Base-by-base conservation (phyloP, 1,140 invertebrate genomes). In the Trachelipus rathkii region DNA sequence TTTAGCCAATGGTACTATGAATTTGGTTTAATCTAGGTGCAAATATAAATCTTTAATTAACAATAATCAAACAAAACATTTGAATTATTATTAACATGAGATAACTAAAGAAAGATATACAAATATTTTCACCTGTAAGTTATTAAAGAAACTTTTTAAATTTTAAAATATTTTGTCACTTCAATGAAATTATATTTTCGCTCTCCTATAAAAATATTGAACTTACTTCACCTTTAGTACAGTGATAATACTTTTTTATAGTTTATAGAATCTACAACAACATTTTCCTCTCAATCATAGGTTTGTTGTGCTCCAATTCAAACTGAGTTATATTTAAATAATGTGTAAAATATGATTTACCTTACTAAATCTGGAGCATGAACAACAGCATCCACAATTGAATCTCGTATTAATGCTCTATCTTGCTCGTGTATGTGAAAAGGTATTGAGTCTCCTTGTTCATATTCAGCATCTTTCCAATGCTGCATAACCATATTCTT, bases 401-500 rank as follows among this genome's bases (percentile, higher is more conserved):
- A 89, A 84, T 97, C 92, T 75, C 97, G 88, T 80, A 99, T 94
- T 87, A 96, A 91, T 44, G 92, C 91, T 81, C 95, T 89, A 86
- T 99, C 98, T 85, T 98, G 95, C 86, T 99, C 97, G 83, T 97
- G 95, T 82, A 99, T 92, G 78, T 89, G 91, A 85, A 97, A 99
- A 45, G 90, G 90, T 43, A 92, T 86, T 0, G 91, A 89, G 67
- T 91, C 91, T 33, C 90, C 89, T 72, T 66, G 15, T 43, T 78
- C 79, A 46, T 87, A 86, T 83, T 96, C 94, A 79, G 92, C 91
- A 77, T 95, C 92, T 77, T 90, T 89, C 97, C 97, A 99, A 85
- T 90, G 92, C 82, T 91, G 89, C 60, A 89, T 91, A 46, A 99
- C 89, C 83, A 97, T 88, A 88, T 99, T 99, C 87, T 99, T 99